Base-by-base conservation (phyloP, 2,888 invertebrate genomes). In the Limnephilus auricula region DNA sequence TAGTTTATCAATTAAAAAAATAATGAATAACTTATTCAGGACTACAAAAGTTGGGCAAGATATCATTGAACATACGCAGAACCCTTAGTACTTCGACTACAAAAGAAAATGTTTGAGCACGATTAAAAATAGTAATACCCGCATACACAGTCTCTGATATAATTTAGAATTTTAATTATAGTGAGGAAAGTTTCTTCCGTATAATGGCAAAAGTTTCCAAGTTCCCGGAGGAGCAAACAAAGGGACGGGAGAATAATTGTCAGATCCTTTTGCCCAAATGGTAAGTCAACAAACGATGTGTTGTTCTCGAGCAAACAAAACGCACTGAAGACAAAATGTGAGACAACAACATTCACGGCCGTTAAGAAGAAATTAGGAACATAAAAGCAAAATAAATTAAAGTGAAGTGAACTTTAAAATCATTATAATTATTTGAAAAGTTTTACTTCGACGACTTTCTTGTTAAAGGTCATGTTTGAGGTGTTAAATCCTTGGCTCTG, bases 251-350 rank as follows among this genome's bases (percentile, higher is more conserved):
- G 84, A 84, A 84, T 84, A 84, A 84, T 84, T 84, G 84, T 37
- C 84, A 84, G 84, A 84, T 84, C 84, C 84, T 37, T 65, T 65
- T 18, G 84, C 84, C 25, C 84, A 84, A 65, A 84, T 84, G 84
- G 84, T 37, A 84, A 84, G 84, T 84, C 84, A 84, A 84, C 84
- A 84, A 65, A 65, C 50, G 50, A 84, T 84, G 84, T 84, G 84
- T 84, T 84, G 84, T 84, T 30, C n/a, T 84, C n/a, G 18, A 25
- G n/a, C 37, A 84, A 34, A 84, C 84, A 84, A 84, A 84, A 84
- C 84, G 18, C 37, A 37, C 25, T 18, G n/a, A 84, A 84, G 80
- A 80, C 80, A 15, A 12, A 80, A 80, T 80, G 31, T 80, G n/a
- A 12, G 80, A 80, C 31, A 31, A 31, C n/a, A 79, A 80, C 30